Evolutionary conservation across 2,797 vertebrate genomes (phyloP).

Genomic region (Chloroceryle inda): DNA sequence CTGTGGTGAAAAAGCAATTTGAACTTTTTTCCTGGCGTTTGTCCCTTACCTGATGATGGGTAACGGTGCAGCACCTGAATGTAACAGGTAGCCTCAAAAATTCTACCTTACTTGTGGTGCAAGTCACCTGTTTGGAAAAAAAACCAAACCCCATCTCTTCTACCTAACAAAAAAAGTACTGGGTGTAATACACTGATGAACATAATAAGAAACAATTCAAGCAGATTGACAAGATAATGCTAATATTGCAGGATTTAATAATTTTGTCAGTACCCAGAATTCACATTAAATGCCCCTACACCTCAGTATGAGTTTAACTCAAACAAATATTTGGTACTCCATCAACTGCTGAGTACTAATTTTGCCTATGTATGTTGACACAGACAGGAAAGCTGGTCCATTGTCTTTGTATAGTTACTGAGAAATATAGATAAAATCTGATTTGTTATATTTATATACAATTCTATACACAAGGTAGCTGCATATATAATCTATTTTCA

Average conservation of each 20-base stretch:
- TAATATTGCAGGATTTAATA: not conserved
- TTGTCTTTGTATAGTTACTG: not conserved
- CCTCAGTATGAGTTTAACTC: not conserved
- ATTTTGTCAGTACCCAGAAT: not conserved
- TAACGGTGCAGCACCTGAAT: not conserved
- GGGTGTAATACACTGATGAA: not conserved
- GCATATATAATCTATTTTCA: not conserved
- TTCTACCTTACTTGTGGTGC: not conserved
- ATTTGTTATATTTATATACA: not conserved
- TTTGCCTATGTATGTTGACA: not conserved
- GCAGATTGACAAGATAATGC: not conserved
- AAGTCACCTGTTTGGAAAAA: not conserved
- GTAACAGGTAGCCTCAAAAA: not conserved
- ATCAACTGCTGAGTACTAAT: not conserved
- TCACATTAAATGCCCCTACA: not conserved
- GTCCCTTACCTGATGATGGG: rapidly evolving
- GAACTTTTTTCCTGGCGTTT: not conserved
- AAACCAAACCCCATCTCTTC: not conserved
- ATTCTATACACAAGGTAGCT: not conserved
- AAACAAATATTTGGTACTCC: not conserved
- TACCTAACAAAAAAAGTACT: not conserved
- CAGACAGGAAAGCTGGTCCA: not conserved
- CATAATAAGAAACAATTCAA: not conserved
- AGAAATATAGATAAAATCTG: not conserved
- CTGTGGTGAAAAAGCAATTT: not conserved